Conservation (phyloP, 2,113 vertebrate genomes). For the Planiliza haematocheilus region DNA sequence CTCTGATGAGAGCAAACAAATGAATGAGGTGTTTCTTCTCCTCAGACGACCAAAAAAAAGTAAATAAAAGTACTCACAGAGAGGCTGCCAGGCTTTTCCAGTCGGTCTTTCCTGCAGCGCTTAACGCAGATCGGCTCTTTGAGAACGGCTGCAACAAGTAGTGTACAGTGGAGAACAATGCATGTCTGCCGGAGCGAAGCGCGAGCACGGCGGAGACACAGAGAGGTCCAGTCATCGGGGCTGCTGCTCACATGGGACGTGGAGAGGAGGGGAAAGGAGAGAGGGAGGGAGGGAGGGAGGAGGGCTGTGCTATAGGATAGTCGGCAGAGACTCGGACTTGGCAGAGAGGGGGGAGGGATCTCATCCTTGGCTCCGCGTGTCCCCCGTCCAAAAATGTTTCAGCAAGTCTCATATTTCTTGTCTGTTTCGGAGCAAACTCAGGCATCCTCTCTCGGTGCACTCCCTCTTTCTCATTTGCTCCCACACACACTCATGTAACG, state of each 20-base stretch:
- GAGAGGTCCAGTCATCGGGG: slow-evolving; percentile 73
- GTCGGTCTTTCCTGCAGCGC: slow-evolving; percentile 26
- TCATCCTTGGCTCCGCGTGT: slow-evolving; percentile 42
- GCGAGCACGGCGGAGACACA: slow-evolving; percentile 64
- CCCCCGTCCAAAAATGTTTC: slow-evolving; percentile 42
- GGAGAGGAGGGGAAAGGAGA: slow-evolving; percentile 45
- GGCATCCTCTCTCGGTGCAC: slow-evolving; percentile 33
- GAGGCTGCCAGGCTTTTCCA: slow-evolving; percentile 28
- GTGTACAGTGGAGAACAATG: slow-evolving; percentile 79
- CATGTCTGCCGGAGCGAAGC: slow-evolving; percentile 69
- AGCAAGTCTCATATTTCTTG: slow-evolving; percentile 47
- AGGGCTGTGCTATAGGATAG: slow-evolving; percentile 56
- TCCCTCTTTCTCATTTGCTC: slow-evolving; percentile 52
- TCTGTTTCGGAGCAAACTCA: slow-evolving; percentile 36
- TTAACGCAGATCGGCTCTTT: slow-evolving; percentile 34
- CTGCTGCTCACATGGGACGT: slow-evolving; percentile 75
- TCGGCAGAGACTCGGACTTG: slow-evolving; percentile 47
- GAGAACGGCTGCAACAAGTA: slow-evolving; percentile 71
- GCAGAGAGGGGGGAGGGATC: slow-evolving; percentile 54
- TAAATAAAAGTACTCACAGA: slow-evolving; percentile 64
- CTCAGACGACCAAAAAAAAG: not conserved
- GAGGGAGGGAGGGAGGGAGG: slow-evolving; percentile 37
- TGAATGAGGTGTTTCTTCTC: slow-evolving; percentile 41
- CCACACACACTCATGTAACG: not conserved
- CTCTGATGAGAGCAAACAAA: slow-evolving; percentile 24